These are phyloP conservation scores for Sandelia bainsii DNA, from an alignment of 2,797 vertebrate species.

Conservation along the genomic window DNA sequence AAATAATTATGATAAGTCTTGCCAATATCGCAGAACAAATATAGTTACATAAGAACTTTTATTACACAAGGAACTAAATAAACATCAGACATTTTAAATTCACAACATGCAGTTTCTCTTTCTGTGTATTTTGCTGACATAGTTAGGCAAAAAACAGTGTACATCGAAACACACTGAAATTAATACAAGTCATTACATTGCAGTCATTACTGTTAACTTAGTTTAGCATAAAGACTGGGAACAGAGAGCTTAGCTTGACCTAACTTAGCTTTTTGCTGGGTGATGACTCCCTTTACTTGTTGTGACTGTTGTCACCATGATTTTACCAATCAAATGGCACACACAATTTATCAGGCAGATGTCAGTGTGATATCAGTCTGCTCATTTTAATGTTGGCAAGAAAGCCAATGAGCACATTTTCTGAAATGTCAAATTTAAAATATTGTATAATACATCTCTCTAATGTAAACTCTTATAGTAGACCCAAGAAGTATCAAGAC, in stretches of 20 bases:
- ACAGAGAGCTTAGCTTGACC: no score
- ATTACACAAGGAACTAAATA: neutral
- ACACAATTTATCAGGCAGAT: neutral
- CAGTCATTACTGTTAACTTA: no score
- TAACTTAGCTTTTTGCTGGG: no score
- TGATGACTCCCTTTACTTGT: no score
- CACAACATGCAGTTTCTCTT: neutral
- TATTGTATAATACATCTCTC: neutral
- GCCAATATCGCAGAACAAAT: no score
- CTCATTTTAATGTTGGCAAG: neutral
- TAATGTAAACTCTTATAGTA: neutral
- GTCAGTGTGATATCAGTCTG: neutral
- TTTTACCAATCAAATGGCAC: no score
- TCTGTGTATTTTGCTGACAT: neutral
- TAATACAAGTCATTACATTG: neutral
- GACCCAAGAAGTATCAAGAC: conserved; percentile 16
- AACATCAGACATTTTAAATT: neutral
- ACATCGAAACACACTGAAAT: neutral
- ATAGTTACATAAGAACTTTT: no score
- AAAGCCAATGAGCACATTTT: conserved; percentile 6
- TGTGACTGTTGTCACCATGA: no score
- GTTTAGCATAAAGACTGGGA: no score
- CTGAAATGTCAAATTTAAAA: neutral
- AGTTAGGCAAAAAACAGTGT: neutral
- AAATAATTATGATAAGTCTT: neutral